Evolutionary conservation across 1,140 invertebrate species (phyloP).

Genomic region (Brachystomella parvula): DNA sequence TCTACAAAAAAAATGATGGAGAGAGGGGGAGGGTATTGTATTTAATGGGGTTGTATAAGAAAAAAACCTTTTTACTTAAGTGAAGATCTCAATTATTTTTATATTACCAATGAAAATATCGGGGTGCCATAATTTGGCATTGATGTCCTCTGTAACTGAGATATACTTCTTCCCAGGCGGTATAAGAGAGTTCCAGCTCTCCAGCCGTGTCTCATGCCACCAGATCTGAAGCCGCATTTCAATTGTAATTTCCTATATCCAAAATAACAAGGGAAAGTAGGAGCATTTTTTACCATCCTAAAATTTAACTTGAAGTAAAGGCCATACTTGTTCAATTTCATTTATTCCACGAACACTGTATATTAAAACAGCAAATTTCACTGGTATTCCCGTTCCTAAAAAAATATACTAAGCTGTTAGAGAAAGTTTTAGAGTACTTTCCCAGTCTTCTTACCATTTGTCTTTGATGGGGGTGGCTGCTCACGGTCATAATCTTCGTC

Average conservation of each 20-base stretch:
- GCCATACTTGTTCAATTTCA: background rate
- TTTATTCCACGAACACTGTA: background rate
- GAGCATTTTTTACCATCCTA: no score
- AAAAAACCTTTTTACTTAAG: no score
- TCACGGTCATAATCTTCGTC: background rate
- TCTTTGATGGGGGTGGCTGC: background rate
- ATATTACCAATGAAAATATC: background rate
- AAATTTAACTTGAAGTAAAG: no score
- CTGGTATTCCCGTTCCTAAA: background rate
- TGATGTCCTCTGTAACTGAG: background rate
- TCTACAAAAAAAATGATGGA: background rate
- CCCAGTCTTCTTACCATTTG: background rate
- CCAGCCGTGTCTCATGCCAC: background rate
- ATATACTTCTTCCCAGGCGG: background rate
- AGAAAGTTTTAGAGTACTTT: background rate
- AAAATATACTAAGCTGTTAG: background rate
- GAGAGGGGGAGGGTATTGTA: no score
- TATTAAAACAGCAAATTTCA: background rate
- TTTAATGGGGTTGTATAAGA: background rate
- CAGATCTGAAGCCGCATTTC: constrained; percentile 3
- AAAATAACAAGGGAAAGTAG: no score
- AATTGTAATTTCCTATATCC: constrained; percentile 5
- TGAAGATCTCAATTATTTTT: no score
- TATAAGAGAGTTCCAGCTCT: background rate
- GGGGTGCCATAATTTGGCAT: background rate